Evolutionary conservation across 1,140 invertebrate genomes (phyloP).

Genomic region (Zophobas atratus): DNA sequence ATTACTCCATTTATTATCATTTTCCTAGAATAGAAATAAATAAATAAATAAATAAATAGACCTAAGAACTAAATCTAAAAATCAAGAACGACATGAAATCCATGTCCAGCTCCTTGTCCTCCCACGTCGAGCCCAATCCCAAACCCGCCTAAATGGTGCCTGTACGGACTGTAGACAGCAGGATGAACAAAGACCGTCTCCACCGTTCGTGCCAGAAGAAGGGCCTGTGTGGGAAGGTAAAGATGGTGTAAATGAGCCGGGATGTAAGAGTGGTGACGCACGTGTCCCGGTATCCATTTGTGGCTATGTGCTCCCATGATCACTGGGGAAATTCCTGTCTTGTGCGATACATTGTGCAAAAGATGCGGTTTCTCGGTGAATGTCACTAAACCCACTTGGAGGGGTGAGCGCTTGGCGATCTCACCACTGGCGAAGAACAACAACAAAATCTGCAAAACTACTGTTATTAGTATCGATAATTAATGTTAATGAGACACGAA

Average conservation of each 20-base stretch:
- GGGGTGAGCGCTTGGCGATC: slow-evolving; percentile 6
- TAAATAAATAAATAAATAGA: slow-evolving; percentile 2
- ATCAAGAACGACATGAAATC: slow-evolving; percentile 44
- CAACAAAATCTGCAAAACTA: slow-evolving; percentile 24
- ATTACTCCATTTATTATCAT: slow-evolving; percentile 9
- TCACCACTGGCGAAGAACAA: slow-evolving; percentile 23
- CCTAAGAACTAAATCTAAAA: not conserved
- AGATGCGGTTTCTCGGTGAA: slow-evolving; percentile 20
- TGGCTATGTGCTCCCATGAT: slow-evolving; percentile 5
- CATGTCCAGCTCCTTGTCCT: slow-evolving; percentile 47
- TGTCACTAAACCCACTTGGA: slow-evolving; percentile 19
- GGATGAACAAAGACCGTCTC: slow-evolving; percentile 3
- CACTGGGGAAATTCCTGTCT: not conserved
- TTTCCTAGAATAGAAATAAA: slow-evolving; percentile 1
- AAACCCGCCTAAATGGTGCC: slow-evolving; percentile 39
- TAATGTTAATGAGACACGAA: slow-evolving; percentile 40
- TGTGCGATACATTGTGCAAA: not conserved
- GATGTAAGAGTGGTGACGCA: slow-evolving; percentile 42
- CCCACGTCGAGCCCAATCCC: slow-evolving; percentile 40
- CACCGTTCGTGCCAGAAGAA: slow-evolving; percentile 5
- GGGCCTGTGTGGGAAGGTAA: slow-evolving; percentile 9
- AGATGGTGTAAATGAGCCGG: slow-evolving; percentile 44
- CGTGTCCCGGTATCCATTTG: slow-evolving; percentile 49
- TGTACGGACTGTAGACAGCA: slow-evolving; percentile 23
- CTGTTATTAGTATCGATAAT: slow-evolving; percentile 35